Percentiles rank a stretch among this genome's conserved stretches.
Evolutionary conservation across 2,888 invertebrate genomes (phyloP).

Genomic region (Seladonia tumulorum): DNA sequence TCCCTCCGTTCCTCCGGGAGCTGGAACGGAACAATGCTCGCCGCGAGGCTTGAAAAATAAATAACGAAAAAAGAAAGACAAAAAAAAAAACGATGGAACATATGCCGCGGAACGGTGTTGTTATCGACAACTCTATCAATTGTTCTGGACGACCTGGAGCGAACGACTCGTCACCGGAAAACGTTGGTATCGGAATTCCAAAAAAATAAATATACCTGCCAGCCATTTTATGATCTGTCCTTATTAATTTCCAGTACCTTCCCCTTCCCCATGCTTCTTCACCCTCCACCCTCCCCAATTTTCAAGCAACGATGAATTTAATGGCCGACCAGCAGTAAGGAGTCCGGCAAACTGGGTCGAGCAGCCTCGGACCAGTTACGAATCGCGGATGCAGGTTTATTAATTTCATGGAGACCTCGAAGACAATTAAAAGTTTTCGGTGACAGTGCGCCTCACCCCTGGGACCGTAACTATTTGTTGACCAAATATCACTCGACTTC

Average conservation of each 20-base stretch:
- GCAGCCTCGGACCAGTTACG: neutral
- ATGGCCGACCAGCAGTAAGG: constrained; percentile 1
- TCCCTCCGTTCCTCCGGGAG: neutral
- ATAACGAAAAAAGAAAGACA: neutral
- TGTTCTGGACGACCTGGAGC: neutral
- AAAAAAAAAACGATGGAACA: neutral
- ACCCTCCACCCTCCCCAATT: neutral
- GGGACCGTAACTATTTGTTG: neutral
- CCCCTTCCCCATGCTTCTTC: neutral
- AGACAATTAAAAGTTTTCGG: constrained; percentile 45
- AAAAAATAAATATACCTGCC: neutral
- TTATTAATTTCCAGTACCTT: neutral
- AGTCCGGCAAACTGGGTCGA: constrained; percentile 19
- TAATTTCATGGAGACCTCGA: constrained; percentile 29
- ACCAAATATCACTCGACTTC: neutral
- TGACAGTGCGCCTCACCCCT: neutral
- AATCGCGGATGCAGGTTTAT: constrained; percentile 30
- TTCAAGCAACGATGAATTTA: constrained; percentile 16
- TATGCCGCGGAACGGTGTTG: neutral
- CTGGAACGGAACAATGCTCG: neutral
- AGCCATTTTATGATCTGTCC: neutral
- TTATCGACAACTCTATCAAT: constrained; percentile 20
- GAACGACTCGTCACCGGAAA: neutral
- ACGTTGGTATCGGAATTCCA: neutral
- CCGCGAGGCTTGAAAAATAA: neutral